Conservation (phyloP, 2,113 vertebrate genomes). For the Tenrec ecaudatus region DNA sequence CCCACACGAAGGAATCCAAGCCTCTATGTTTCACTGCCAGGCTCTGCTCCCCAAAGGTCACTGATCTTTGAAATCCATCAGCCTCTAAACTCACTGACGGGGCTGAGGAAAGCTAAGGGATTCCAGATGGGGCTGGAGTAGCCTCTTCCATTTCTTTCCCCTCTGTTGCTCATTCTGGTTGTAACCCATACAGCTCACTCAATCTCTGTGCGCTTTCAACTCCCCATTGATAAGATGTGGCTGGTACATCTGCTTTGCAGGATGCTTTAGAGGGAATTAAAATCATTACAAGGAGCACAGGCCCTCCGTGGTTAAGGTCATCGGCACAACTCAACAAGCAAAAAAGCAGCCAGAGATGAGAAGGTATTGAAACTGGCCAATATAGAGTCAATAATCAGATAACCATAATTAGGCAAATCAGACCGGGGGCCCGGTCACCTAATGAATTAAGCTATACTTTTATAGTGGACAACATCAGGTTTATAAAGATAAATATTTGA, state of each 20-base stretch:
- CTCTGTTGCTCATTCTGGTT: conserved; percentile 64
- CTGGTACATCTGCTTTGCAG: conserved; percentile 40
- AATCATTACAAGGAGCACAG: conserved; percentile 25
- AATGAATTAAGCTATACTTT: conserved; percentile 64
- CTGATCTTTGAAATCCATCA: conserved; percentile 69
- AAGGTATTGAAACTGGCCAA: not conserved
- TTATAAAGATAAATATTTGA: conserved; percentile 85
- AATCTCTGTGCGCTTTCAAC: conserved; percentile 79
- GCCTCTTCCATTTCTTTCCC: conserved; percentile 61
- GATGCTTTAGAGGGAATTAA: conserved; percentile 42
- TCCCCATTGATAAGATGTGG: conserved; percentile 80
- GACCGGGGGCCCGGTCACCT: conserved; percentile 59
- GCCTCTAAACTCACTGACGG: conserved; percentile 40
- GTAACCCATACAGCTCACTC: conserved; percentile 72
- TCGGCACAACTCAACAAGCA: not conserved
- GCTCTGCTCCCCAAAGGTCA: conserved; percentile 57
- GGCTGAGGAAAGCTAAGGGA: conserved; percentile 71
- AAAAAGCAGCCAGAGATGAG: not conserved
- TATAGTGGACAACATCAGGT: conserved; percentile 60
- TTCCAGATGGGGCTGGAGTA: conserved; percentile 74
- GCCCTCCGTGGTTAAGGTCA: conserved; percentile 16
- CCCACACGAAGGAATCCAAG: conserved; percentile 66
- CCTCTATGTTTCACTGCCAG: conserved; percentile 71
- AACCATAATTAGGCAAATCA: not conserved
- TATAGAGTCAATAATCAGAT: not conserved